These are phyloP conservation scores for Tetrao urogallus DNA, from an alignment of 2,113 vertebrate genomes.

Conservation along the genomic window DNA sequence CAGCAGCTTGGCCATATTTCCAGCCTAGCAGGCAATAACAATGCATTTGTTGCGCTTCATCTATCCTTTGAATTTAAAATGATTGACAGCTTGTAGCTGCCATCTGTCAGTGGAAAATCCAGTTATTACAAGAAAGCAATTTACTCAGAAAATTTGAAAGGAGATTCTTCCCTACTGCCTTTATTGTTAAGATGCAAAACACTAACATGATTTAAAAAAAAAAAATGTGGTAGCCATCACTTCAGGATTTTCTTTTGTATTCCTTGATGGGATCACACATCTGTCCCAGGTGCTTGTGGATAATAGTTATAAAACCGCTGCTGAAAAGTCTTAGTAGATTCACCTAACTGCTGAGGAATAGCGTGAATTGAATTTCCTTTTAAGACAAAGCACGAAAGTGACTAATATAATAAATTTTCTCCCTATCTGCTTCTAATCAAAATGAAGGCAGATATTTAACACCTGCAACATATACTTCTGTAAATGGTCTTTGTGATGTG, in stretches of 20 bases:
- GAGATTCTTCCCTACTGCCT: background rate
- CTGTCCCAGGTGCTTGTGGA: background rate
- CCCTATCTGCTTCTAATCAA: background rate
- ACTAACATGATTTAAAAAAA: background rate
- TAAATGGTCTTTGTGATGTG: background rate
- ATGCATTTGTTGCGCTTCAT: conserved; percentile 10
- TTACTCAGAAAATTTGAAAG: conserved; percentile 35
- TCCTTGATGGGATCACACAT: background rate
- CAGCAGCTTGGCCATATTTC: conserved; percentile 9
- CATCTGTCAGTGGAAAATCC: conserved; percentile 56
- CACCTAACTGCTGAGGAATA: background rate
- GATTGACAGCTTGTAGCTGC: conserved; percentile 64
- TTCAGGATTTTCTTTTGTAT: background rate
- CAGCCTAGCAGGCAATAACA: conserved; percentile 48
- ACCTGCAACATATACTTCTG: background rate
- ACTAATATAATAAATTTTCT: background rate
- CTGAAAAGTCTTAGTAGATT: background rate
- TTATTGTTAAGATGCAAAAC: conserved; percentile 48
- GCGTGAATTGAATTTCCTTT: background rate
- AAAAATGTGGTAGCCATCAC: background rate
- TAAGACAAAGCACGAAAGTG: background rate
- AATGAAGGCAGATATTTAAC: background rate
- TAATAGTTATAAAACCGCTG: background rate
- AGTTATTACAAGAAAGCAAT: conserved; percentile 53
- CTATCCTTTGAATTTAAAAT: conserved; percentile 41